These are phyloP conservation scores for Acrobeloides nanus DNA, from an alignment of 2,888 invertebrate genomes.

Conservation along the genomic window DNA sequence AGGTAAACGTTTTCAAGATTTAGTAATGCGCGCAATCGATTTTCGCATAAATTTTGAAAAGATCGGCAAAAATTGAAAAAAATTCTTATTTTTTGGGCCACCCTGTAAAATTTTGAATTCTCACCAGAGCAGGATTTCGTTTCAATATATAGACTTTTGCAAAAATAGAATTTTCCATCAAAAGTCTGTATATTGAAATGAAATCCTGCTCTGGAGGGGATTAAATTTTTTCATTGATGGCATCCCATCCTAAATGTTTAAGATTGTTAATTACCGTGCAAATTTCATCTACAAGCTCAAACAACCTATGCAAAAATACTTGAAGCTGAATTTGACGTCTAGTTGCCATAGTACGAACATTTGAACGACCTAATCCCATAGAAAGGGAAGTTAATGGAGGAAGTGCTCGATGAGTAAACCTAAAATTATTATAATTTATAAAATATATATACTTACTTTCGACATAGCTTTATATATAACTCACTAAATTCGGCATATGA, in stretches of 20 bases:
- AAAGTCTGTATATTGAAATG: too few species aligned
- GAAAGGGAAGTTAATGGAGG: slow-evolving; percentile 10
- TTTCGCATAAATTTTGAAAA: too few species aligned
- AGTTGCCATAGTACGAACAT: slow-evolving; percentile 88
- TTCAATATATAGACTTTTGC: background rate
- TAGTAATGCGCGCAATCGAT: too few species aligned
- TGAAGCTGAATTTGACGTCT: slow-evolving; percentile 81
- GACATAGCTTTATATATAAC: slow-evolving; percentile 64
- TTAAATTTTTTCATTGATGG: background rate
- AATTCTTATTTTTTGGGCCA: too few species aligned
- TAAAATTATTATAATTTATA: slow-evolving; percentile 16
- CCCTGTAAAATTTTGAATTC: too few species aligned
- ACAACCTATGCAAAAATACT: slow-evolving; percentile 76
- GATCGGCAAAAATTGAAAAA: too few species aligned
- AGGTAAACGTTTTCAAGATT: too few species aligned
- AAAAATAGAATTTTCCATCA: background rate
- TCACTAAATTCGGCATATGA: slow-evolving; percentile 95
- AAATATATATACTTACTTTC: too few species aligned
- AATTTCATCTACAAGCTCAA: slow-evolving; percentile 81
- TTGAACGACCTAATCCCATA: slow-evolving; percentile 77
- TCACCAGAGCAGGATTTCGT: too few species aligned
- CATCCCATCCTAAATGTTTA: background rate
- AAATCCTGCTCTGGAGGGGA: too few species aligned
- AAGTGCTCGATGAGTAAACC: slow-evolving; percentile 14
- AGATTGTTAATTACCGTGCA: slow-evolving; percentile 54